A percentile compares a stretch with the other conserved stretches of the same genome.
Conservation (phyloP, 2,797 vertebrate genomes). For the Chaenodraco wilsoni region DNA sequence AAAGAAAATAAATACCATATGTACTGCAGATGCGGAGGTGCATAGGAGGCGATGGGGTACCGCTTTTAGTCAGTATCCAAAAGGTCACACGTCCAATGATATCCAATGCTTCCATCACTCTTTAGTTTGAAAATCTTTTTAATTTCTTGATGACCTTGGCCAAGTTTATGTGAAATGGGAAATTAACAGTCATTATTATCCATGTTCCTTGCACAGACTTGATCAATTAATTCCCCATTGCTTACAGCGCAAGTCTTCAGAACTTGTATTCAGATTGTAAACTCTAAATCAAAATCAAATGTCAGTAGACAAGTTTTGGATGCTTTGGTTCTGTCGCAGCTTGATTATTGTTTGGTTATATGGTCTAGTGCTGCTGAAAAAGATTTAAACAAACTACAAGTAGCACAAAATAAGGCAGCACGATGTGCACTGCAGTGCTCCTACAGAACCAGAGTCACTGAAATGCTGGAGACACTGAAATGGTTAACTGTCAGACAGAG, state of each 20-base stretch:
- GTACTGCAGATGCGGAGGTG: conserved; percentile 35
- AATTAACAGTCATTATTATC: not conserved
- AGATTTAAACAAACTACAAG: no score
- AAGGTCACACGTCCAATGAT: conserved; percentile 15
- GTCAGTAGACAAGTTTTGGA: no score
- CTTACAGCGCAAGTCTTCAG: not conserved
- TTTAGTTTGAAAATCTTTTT: conserved; percentile 2
- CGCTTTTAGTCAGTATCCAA: conserved; percentile 17
- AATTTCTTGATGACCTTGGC: conserved; percentile 22
- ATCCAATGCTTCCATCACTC: not conserved
- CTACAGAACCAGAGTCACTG: no score
- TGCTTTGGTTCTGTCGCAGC: no score
- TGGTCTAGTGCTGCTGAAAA: no score
- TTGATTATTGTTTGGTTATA: no score
- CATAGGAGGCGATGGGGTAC: not conserved
- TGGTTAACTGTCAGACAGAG: no score
- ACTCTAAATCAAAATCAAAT: not conserved
- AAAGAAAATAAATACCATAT: conserved; percentile 3
- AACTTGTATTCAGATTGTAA: not conserved
- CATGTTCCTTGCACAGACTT: not conserved
- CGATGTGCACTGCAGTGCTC: no score
- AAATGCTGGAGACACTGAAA: no score
- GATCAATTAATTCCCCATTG: not conserved
- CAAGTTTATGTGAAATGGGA: not conserved
- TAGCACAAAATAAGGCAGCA: no score